Base-by-base conservation (phyloP, 2,113 vertebrate species). In the Tretioscincus oriximinensis region DNA sequence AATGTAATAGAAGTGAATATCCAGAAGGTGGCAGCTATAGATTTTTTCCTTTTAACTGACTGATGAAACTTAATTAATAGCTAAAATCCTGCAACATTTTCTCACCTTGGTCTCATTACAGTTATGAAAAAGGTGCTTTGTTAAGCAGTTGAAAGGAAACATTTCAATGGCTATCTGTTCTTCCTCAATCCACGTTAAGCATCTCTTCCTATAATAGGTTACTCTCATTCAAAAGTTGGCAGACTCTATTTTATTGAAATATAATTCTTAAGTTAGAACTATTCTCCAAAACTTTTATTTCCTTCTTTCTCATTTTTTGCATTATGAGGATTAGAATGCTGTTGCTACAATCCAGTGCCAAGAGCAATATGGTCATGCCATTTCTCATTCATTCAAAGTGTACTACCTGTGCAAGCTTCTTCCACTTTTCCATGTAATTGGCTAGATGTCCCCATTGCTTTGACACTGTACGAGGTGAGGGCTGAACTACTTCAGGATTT, bases 1-100 rank as follows among this genome's bases (percentile, higher is more conserved):
- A n/a, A 1, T 89, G 93, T 78, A 90, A 31, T 87, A 31, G 65
- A 18, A 5, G 0, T 22, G 41, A 7, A 80, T 73, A 74, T 65
- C 91, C 93, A 93, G 88, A 73, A 92, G 94, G 83, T 94, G 94
- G 93, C 92, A 87, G 84, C 88, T 73, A 79, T n/a, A 81, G 85
- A 26, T 90, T 88, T 86, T 86, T 7, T 1, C 22, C 73, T 41
- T 41, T 41, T 78, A 70, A 77, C n/a, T 60, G 16, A 77, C 24
- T 54, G 16, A 5, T 29, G 1, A 6, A 24, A 67, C 12, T 2
- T 8, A 21, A 0, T 31, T 64, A 28, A 61, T 29, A 51, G 78
- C 61, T 73, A 75, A 58, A 78, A 54, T 4, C 70, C 41, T 0
- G 0, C 3, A 18, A 35, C 4, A 11, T 79, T 80, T 84, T 58